Evolutionary conservation across 2,888 invertebrate species (phyloP), one percentile per base, ranked within the genome.

Genomic region (Anorthoa munda): DNA sequence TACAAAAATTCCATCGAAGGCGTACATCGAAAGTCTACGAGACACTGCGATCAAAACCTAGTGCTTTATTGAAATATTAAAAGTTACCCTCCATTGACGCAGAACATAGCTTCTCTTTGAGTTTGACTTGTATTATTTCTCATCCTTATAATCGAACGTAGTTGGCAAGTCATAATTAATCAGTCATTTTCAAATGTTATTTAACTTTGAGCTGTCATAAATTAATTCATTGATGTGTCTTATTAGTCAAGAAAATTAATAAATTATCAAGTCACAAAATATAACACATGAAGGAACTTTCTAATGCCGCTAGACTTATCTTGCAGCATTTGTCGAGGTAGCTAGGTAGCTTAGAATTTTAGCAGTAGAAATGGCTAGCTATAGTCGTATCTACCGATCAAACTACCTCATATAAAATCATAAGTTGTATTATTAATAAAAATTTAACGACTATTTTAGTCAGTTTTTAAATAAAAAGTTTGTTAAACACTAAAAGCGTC

Each of bases 51-150:
- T 83, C 85, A 91, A 93, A 81, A 94, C 95, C 95, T 93, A 91
- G 91, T 95, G 96, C 96, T 95, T 95, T 91, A 90, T 94, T 94
- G 94, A 95, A 95, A 94, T 87, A 88, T 76, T 83, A 91, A 92
- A 92, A 89, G 88, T 89, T 90, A 92, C 89, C 75, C 90, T 94
- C 95, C 96, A 95, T 95, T 94, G 91, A 96, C 90, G 94, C 95
- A 93, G 91, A 95, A 95, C 94, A 95, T 94, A 86, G 84, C 92
- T 93, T 93, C 93, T 91, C 89, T 86, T 53, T 71, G 76, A 70
- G 70, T 72, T 68, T 72, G 65, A 74, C 77, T 74, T 81, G 17
- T 55, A 53, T 23, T 64, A 67, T 74, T 56, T 66, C 76, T 66
- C 46, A 75, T 66, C 60, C 60, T 66, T 81, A 74, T 75, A 74